These are phyloP conservation scores for Oryzias javanicus DNA, from an alignment of 2,113 vertebrate species.

Conservation along the genomic window DNA sequence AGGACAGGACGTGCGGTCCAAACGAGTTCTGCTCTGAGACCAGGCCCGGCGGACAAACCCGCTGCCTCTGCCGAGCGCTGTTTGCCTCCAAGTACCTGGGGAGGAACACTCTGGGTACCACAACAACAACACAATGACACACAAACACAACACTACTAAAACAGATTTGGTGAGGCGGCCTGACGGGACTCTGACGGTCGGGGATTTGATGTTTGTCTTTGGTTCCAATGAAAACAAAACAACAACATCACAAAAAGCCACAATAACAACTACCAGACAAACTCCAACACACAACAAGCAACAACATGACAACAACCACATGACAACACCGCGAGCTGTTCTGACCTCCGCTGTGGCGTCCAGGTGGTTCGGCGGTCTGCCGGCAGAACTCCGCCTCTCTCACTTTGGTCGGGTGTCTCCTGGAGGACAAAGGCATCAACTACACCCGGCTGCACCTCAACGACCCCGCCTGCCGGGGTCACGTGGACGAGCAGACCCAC, in stretches of 20 bases:
- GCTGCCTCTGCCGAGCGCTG: conserved; percentile 31
- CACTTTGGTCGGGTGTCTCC: conserved; percentile 28
- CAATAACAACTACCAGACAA: neutral
- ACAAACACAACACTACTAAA: neutral
- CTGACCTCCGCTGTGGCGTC: neutral
- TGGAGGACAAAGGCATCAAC: conserved; percentile 29
- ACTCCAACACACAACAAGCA: neutral
- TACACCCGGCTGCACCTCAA: conserved; percentile 31
- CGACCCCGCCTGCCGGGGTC: conserved; percentile 22
- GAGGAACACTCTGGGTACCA: neutral
- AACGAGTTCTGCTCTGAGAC: conserved; percentile 35
- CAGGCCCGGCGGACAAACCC: neutral
- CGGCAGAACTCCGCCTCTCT: conserved; percentile 5
- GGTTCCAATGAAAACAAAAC: neutral
- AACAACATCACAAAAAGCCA: neutral
- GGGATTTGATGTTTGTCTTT: too few relatives aligned
- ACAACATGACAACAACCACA: neutral
- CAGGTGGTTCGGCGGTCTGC: conserved; percentile 31
- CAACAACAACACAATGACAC: neutral
- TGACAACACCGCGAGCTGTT: too few relatives aligned
- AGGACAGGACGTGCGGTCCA: conserved; percentile 30
- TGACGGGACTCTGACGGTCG: neutral
- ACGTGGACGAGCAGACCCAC: conserved; percentile 13
- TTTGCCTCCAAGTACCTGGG: conserved; percentile 29
- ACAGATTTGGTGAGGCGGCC: too few relatives aligned